Conservation (phyloP, 2,113 vertebrate genomes). For the Corythornis madagascariensis region DNA sequence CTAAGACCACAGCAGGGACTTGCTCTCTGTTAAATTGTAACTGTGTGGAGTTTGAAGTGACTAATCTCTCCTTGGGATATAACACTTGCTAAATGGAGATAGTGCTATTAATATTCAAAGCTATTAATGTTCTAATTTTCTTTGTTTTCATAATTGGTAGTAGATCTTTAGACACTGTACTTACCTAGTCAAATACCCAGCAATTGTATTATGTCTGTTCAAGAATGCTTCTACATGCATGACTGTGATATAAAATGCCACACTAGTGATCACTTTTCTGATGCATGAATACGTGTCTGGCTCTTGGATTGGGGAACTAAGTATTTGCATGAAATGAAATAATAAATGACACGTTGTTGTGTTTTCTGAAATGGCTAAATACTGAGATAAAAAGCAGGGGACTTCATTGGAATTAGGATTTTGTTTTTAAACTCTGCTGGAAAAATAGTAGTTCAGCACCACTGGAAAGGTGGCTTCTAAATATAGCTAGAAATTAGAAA, state of each 20-base stretch:
- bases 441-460: background rate
- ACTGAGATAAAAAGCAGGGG: background rate
- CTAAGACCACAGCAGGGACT: conserved; percentile 1
- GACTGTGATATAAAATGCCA: background rate
- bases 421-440: background rate
- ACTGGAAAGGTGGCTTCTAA: background rate
- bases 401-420: background rate
- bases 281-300: background rate
- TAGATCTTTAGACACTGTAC: background rate
- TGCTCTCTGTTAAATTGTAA: conserved; percentile 6
- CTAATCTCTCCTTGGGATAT: conserved; percentile 22
- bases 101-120: conserved; percentile 28
- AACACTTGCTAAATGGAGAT: background rate
- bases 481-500: background rate
- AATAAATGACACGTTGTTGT: background rate
- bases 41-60: conserved; percentile 12
- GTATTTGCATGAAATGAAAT: background rate
- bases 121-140: conserved; percentile 37
- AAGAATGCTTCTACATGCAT: background rate
- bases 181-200: conserved; percentile 1
- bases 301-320: background rate
- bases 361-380: background rate
- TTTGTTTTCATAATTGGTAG: conserved; percentile 2
- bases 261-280: background rate
- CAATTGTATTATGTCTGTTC: background rate